Evolutionary conservation across 2,888 invertebrate genomes (phyloP).

Genomic region (Drosophila neonasuta): DNA sequence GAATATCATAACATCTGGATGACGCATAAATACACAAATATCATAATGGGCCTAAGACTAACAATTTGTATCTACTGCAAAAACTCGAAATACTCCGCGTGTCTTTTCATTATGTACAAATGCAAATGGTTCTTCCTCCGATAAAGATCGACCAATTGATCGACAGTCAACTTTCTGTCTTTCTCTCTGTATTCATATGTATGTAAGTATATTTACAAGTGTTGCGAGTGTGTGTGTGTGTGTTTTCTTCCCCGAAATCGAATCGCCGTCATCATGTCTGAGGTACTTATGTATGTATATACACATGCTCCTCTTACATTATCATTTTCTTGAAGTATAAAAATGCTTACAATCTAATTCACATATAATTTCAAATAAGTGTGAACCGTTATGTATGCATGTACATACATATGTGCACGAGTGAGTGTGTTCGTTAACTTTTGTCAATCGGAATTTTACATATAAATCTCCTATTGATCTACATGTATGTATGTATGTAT

Average conservation of each 20-base stretch:
- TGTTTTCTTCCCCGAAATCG: slow-evolving; percentile 19
- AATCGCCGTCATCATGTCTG: slow-evolving; percentile 56
- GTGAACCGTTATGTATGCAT: slow-evolving; percentile 13
- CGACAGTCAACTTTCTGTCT: slow-evolving; percentile 8
- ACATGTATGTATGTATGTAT: slow-evolving; percentile 34
- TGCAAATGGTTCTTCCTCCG: background rate
- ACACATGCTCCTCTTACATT: slow-evolving; percentile 16
- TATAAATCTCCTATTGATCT: slow-evolving; percentile 20
- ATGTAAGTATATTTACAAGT: slow-evolving; percentile 38
- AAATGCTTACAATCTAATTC: slow-evolving; percentile 44
- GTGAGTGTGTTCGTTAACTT: slow-evolving; percentile 42
- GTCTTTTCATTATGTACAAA: slow-evolving; percentile 1
- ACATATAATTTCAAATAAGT: slow-evolving; percentile 51
- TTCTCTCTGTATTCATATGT: slow-evolving; percentile 16
- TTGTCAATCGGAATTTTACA: slow-evolving; percentile 38
- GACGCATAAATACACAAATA: slow-evolving; percentile 27
- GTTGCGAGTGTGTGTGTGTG: slow-evolving; percentile 13
- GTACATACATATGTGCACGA: slow-evolving; percentile 20
- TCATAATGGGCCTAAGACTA: slow-evolving; percentile 10
- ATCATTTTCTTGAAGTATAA: slow-evolving; percentile 35
- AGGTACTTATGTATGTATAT: slow-evolving; percentile 53
- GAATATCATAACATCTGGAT: slow-evolving; percentile 45
- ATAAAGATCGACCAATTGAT: background rate
- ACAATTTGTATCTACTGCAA: slow-evolving; percentile 4
- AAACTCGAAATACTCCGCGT: background rate